Conservation (phyloP, 1,140 invertebrate species). For the Metaphire vulgaris region DNA sequence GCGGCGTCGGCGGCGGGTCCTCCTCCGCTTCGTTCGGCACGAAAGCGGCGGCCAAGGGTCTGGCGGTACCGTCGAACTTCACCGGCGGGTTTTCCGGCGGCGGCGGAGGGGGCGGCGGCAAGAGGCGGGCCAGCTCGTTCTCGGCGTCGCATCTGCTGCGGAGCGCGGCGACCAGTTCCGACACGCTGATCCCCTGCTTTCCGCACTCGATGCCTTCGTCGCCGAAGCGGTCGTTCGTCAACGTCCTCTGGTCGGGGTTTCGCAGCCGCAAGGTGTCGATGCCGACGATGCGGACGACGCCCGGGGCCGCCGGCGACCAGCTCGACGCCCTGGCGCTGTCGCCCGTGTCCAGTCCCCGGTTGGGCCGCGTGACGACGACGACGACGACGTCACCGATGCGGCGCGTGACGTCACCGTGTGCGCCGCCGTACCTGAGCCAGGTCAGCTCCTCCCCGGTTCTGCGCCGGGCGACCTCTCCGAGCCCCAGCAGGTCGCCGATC, state of each 20-base stretch:
- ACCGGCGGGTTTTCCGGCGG: not conserved
- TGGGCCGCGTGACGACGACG: conserved; percentile 20
- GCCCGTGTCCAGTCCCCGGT: conserved; percentile 35
- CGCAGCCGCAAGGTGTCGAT: not conserved
- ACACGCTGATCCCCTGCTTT: not conserved
- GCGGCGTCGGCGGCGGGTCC: not conserved
- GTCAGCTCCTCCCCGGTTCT: not conserved
- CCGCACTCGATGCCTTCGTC: not conserved
- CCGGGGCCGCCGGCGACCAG: conserved; percentile 8
- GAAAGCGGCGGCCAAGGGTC: not conserved
- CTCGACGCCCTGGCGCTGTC: conserved; percentile 30
- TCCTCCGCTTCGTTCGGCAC: too few relatives aligned
- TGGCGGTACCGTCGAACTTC: not conserved
- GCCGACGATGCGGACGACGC: not conserved
- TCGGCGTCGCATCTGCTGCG: not conserved
- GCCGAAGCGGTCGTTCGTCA: not conserved
- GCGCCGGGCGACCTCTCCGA: conserved; percentile 7
- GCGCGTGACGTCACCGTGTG: not conserved
- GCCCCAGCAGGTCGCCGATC: not conserved
- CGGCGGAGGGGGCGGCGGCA: too few relatives aligned
- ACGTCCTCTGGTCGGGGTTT: not conserved
- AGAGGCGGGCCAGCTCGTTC: not conserved
- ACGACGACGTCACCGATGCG: not conserved
- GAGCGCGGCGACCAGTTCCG: not conserved
- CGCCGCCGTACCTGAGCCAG: not conserved